Base-by-base conservation (phyloP, 2,888 invertebrate species). In the Perdita meconis region DNA sequence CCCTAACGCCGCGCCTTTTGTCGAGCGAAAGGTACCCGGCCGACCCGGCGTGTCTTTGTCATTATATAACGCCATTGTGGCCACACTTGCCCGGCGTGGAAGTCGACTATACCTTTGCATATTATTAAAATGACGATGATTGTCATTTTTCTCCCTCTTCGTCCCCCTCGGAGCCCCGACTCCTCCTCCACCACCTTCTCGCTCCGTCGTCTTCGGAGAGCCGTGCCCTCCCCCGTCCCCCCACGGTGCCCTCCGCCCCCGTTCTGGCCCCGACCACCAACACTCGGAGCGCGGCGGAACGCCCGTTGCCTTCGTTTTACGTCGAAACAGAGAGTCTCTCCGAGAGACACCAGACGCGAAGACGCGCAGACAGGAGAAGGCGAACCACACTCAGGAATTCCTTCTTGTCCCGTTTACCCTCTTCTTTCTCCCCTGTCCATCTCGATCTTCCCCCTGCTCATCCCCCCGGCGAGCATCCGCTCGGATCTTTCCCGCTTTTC, bases 21-120 rank as follows among this genome's bases (percentile, higher is more conserved):
- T 92, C 90, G 90, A 91, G 90, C 91, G 91, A 91, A 91, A 91
- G 91, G 90, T 88, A 91, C 86, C 86, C 87, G 78, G 76, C 84
- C 87, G 88, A 89, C 88, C 88, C 89, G 89, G 87, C 87, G 86
- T 89, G 90, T 92, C 92, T 92, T 92, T 92, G 92, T 92, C 92
- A 92, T 92, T 92, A 92, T 92, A 92, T 92, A 92, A 92, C 90
- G 90, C 92, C 87, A 92, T 92, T 92, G 92, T 92, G 89, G 88
- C 91, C 91, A 91, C 92, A 92, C 92, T 92, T 92, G 91, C 90
- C 90, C 89, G 89, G 74, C 89, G 89, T 90, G 86, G 88, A 90
- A 84, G 83, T 81, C 76, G 83, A 83, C 83, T 80, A 77, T 83
- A 66, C 81, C 83, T 78, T 80, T 80, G 80, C 82, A 84, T 82